Evolutionary conservation across 2,113 vertebrate species (phyloP), one percentile per base, ranked within the genome.

Genomic region (Erpornis zantholeuca): DNA sequence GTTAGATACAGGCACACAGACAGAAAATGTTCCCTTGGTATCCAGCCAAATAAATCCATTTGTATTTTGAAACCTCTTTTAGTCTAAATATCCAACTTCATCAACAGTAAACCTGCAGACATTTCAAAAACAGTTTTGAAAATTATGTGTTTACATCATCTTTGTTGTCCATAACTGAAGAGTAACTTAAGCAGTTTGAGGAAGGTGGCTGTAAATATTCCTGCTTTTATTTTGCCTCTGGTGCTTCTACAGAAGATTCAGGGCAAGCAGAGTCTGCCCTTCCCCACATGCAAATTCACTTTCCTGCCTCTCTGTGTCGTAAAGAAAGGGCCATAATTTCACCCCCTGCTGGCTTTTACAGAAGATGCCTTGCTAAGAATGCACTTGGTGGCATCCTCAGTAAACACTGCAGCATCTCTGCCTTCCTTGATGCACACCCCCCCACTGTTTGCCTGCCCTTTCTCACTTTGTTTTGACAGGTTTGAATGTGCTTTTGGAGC

Each of bases 391-490:
- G 18, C 84, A 70, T 96, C 57, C 63, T 93, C 65, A 59, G 44
- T 88, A 82, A 96, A 84, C 82, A 84, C 28, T 71, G 68, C 76
- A 54, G 42, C 65, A 73, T 83, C 82, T 92, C 89, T 92, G 60
- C 49, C 76, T 82, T 92, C 68, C 85, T 75, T 86, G 40, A 44
- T 93, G 70, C 82, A 90, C 73, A 77, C 53, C 70, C 65, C 49
- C 89, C 68, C 73, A 2, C 82, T 77, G 82, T 53, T 89, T 85
- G 69, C 24, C 72, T 92, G 82, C 65, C 85, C 89, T 90, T 85
- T 94, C 92, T 85, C 72, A 73, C 63, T 92, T 91, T 65, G 80
- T 88, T 97, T 94, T 97, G 93, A 92, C 91, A 90, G 72, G 33
- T 69, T 72, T 72, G 59, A 47, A 33, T 61, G 69, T 70, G 66